Evolutionary conservation across 2,888 invertebrate genomes (phyloP), one percentile per base, ranked within the genome.

Genomic region (Hoplodrina ambigua): DNA sequence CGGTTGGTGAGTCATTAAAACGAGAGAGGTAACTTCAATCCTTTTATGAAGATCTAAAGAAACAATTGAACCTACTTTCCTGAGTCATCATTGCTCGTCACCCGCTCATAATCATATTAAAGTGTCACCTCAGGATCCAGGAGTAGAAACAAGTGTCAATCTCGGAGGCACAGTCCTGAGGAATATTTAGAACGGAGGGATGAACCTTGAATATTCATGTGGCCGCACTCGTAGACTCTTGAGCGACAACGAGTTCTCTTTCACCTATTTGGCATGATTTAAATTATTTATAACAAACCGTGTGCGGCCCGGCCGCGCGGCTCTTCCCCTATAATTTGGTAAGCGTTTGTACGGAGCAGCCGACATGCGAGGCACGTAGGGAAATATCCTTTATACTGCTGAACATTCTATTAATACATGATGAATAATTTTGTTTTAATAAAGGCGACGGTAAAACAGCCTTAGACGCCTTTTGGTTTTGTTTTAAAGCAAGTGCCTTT

Each of bases 161-260:
- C 84, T 83, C 75, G 59, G 78, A 81, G 85, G 84, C 78, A 76
- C 77, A 84, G 83, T 83, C 73, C 80, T 80, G 57, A 82, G 75
- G 83, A 88, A 86, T 86, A 88, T 86, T 85, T 83, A 80, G 82
- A 77, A 75, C 71, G 81, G 69, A 78, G 80, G 82, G 84, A 87
- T 87, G 85, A 86, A 68, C 76, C 61, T 69, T 91, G 90, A 91
- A 92, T 92, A 92, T 92, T 92, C 91, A 92, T 92, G 89, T 78
- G 78, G 86, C 88, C 88, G 86, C 86, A 86, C 87, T 90, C 80
- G 75, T 82, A 77, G 85, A 79, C 86, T 80, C 88, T 88, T 82
- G 75, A 86, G 78, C 80, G 82, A 81, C 84, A 84, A 85, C 78
- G 79, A 85, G 84, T 80, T 85, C 83, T 83, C 87, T 88, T 89